These are phyloP conservation scores for Aspiorhynchus laticeps DNA, from an alignment of 2,113 vertebrate species.

Conservation along the genomic window DNA sequence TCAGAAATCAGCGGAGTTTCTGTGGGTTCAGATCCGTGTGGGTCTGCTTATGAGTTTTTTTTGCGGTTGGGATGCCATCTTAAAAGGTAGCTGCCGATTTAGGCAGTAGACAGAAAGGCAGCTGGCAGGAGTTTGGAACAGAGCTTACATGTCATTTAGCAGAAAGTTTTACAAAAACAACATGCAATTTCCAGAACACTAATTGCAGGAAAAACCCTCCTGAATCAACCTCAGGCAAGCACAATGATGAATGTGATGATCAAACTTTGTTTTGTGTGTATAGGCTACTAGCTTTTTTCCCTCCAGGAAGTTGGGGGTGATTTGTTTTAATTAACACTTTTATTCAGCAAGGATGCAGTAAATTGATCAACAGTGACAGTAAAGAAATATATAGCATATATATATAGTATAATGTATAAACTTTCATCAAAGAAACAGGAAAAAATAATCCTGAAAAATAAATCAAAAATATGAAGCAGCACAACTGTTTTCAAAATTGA, in stretches of 20 bases:
- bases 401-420: too few relatives aligned
- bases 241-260: background rate
- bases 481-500: background rate
- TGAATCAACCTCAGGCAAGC: background rate
- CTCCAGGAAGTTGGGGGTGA: too few relatives aligned
- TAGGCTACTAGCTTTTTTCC: too few relatives aligned
- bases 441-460: background rate
- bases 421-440: too few relatives aligned
- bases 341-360: background rate
- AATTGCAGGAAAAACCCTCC: conserved; percentile 10
- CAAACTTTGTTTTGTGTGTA: background rate
- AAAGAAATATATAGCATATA: background rate
- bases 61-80: background rate
- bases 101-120: background rate
- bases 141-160: background rate
- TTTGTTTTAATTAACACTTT: background rate
- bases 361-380: background rate
- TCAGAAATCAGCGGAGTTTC: background rate
- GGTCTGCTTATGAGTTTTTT: background rate
- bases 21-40: background rate
- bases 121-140: background rate
- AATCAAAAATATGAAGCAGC: background rate
- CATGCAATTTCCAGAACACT: conserved; percentile 5
- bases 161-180: background rate
- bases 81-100: background rate